These are phyloP conservation scores for Dromiciops gliroides DNA, from an alignment of 2,113 vertebrate genomes.

Conservation along the genomic window DNA sequence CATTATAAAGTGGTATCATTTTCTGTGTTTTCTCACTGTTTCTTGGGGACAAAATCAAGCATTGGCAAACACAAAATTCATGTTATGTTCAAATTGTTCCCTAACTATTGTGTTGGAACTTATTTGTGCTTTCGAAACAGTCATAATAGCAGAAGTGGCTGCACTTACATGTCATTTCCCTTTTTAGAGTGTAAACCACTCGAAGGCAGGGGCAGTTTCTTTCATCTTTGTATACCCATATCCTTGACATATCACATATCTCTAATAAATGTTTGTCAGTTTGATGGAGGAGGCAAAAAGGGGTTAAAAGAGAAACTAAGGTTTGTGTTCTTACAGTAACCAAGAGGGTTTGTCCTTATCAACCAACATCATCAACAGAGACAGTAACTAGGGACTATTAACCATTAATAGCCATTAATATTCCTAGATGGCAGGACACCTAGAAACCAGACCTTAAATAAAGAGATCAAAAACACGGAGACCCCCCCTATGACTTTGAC, in stretches of 20 bases:
- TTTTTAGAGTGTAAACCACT: background rate
- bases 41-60: background rate
- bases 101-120: background rate
- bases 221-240: background rate
- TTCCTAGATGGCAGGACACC: no score
- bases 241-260: background rate
- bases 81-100: background rate
- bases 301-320: no score
- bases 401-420: no score
- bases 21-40: background rate
- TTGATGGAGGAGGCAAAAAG: no score
- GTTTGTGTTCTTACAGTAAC: no score
- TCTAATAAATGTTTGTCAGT: no score
- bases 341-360: no score
- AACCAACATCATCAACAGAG: no score
- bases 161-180: background rate
- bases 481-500: no score
- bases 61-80: background rate
- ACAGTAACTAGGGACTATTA: no score
- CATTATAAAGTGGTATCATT: background rate
- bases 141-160: background rate
- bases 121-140: background rate
- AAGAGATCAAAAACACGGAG: no score
- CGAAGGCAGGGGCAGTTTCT: background rate
- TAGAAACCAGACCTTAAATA: no score